Percentiles rank a stretch among this genome's conserved stretches.
phyloP scores from a whole-genome alignment of 2,797 vertebrate species.

The Dryobates pubescens region DNA sequence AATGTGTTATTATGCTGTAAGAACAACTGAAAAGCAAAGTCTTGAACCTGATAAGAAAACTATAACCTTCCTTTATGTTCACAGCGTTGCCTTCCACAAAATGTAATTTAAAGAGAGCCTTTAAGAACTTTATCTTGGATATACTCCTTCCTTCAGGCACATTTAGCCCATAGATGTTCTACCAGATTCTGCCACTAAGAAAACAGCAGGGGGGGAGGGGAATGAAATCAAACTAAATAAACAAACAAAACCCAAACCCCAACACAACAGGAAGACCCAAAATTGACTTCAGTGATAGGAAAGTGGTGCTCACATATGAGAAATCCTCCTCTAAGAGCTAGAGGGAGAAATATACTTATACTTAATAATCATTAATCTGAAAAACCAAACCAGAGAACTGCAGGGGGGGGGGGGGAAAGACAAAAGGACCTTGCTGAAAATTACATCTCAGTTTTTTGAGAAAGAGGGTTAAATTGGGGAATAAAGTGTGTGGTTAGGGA shows the following conservation, averaged over 20 bases:
- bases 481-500: background rate
- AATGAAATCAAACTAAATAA: background rate
- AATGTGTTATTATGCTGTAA: slow-evolving; percentile 10
- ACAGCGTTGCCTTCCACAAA: background rate
- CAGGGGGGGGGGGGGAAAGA: background rate
- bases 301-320: background rate
- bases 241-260: background rate
- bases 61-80: slow-evolving; percentile 19
- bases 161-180: background rate
- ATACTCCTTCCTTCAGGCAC: background rate
- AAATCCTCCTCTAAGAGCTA: background rate
- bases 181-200: background rate
- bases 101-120: slow-evolving; percentile 20
- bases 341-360: background rate
- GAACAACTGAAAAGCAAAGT: slow-evolving; percentile 19
- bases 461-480: background rate
- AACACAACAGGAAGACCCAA: background rate
- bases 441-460: background rate
- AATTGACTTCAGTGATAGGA: background rate
- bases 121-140: slow-evolving; percentile 23
- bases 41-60: slow-evolving; percentile 25
- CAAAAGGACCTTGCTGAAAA: background rate
- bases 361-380: background rate
- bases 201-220: background rate
- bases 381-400: background rate